phyloP scores from a whole-genome alignment of 53 echinoderm and acorn worm species.

The Holothuria scabra region DNA sequence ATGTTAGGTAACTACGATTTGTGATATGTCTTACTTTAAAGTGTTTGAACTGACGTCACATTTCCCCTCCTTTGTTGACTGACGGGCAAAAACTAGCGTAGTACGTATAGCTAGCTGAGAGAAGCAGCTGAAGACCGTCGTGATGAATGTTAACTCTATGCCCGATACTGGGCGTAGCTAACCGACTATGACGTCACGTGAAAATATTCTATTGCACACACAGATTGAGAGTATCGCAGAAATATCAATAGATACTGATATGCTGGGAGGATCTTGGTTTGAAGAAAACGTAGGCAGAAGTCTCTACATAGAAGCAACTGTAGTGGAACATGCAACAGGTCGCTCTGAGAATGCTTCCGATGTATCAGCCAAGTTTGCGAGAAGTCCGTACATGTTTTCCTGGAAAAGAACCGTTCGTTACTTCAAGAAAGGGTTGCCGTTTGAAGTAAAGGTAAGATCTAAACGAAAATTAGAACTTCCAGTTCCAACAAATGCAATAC shows the following conservation, averaged over 20 bases:
- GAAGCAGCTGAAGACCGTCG: too few species aligned
- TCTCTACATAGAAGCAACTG: constrained; percentile 66
- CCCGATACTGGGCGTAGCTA: too few species aligned
- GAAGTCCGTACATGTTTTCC: constrained; percentile 76
- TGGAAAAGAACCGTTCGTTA: constrained; percentile 57
- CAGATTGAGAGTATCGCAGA: neutral
- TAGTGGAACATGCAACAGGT: constrained; percentile 74
- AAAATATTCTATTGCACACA: neutral
- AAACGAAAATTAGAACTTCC: too few species aligned
- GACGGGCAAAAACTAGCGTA: too few species aligned
- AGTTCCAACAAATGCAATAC: too few species aligned
- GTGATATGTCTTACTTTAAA: too few species aligned
- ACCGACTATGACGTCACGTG: too few species aligned
- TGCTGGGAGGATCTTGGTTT: constrained; percentile 66
- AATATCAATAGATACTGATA: neutral
- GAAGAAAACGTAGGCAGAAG: constrained; percentile 62
- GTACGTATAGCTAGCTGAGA: too few species aligned
- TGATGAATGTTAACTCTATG: too few species aligned
- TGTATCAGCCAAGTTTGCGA: constrained; percentile 61
- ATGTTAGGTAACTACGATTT: too few species aligned
- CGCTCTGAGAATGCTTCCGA: constrained; percentile 66
- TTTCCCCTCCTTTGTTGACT: too few species aligned
- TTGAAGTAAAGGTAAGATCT: constrained; percentile 81
- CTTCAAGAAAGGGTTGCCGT: constrained; percentile 84
- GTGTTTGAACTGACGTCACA: too few species aligned